phyloP scores from a whole-genome alignment of 2,797 vertebrate species.

The Micropoecilia bifurca region DNA sequence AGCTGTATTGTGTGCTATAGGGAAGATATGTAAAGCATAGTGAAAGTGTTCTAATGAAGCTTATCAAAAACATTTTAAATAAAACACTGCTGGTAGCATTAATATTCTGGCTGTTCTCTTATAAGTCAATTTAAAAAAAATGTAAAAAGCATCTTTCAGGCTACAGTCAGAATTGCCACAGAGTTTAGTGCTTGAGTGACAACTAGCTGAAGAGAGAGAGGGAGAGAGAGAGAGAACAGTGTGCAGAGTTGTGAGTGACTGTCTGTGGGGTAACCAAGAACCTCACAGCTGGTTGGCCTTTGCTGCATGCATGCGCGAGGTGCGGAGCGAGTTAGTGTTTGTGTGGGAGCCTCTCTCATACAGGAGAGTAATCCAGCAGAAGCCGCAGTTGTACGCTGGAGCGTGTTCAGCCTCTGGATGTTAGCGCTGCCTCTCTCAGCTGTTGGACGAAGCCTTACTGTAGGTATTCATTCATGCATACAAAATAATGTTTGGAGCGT shows the following conservation, averaged over 20 bases:
- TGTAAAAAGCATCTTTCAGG: conserved; percentile 8
- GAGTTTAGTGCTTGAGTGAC: conserved; percentile 24
- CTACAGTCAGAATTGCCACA: conserved; percentile 7
- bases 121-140: not conserved
- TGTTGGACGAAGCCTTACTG: conserved; percentile 78
- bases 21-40: not conserved
- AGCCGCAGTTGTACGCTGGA: conserved; percentile 66
- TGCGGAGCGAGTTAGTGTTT: conserved; percentile 40
- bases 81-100: not conserved
- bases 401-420: conserved; percentile 76
- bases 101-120: not conserved
- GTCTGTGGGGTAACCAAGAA: conserved; percentile 43
- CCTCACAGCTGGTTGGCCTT: conserved; percentile 69
- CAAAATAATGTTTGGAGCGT: conserved; percentile 15
- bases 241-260: conserved; percentile 40
- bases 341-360: conserved; percentile 48
- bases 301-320: conserved; percentile 45
- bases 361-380: conserved; percentile 65
- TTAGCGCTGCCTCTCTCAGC: conserved; percentile 76
- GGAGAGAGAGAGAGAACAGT: conserved; percentile 14
- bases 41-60: not conserved
- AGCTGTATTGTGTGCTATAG: not conserved
- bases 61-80: conserved; percentile 4
- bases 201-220: conserved; percentile 2
- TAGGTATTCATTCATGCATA: conserved; percentile 72